Conservation (phyloP, 2,113 vertebrate genomes). For the Catharus bicknelli region DNA sequence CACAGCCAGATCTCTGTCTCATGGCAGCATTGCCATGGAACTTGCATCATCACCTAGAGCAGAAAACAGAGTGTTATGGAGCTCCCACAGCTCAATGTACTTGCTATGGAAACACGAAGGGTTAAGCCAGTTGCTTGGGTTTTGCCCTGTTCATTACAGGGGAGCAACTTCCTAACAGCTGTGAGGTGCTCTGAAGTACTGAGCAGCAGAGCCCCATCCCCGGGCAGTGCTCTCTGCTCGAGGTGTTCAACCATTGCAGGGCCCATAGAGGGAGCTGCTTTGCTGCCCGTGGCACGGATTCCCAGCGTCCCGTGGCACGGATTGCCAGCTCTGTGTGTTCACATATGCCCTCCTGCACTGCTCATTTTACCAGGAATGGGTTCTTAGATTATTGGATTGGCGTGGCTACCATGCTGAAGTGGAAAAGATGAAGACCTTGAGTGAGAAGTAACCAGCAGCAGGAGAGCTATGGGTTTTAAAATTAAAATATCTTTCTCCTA, state of each 20-base stretch:
- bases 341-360: background rate
- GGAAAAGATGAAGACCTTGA: background rate
- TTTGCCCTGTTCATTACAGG: background rate
- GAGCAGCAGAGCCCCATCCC: background rate
- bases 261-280: conserved; percentile 36
- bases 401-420: background rate
- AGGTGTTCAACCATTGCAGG: background rate
- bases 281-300: background rate
- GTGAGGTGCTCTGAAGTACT: too few relatives aligned
- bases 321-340: background rate
- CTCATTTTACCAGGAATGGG: accelerated
- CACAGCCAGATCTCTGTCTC: background rate
- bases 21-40: background rate
- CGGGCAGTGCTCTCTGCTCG: accelerated
- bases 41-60: background rate
- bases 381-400: background rate
- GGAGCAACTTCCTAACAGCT: background rate
- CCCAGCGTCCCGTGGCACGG: background rate
- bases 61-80: background rate
- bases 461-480: background rate
- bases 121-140: background rate
- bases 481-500: background rate
- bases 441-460: background rate
- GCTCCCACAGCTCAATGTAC: background rate
- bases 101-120: background rate